Base-by-base conservation (phyloP, 1,140 invertebrate genomes). In the Macrosteles quadrilineatus region DNA sequence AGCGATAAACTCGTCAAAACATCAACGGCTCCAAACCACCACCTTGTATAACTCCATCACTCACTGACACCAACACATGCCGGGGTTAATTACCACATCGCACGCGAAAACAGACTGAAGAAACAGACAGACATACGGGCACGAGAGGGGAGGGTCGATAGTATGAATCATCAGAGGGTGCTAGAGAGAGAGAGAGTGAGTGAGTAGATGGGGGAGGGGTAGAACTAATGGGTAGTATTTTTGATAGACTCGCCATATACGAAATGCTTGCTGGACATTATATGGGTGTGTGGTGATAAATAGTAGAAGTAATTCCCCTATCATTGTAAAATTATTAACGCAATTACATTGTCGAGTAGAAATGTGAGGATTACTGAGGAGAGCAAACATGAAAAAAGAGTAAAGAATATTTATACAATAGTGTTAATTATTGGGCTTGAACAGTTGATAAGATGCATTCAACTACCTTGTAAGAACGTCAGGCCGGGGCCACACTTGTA, bases 81-180 rank as follows among this genome's bases (percentile, higher is more conserved):
- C 47, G 47, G 47, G 14, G 21, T 50, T 21, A 17, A 50, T 50
- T 50, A 19, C 47, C 47, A 50, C n/a, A 50, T 50, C 47, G n/a
- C 4, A 50, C 47, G 55, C 25, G 55, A 59, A 59, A 25, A 59
- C 55, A 27, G 55, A 59, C 55, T 59, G 55, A 59, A 59, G 55
- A 59, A 59, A 30, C 55, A 59, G 55, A 59, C 23, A 59, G 12
- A 30, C 27, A 29, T 29, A 59, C 47, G 19, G 23, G 55, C 12
- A 31, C 11, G 62, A 40, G 62, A 9, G 62, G 23, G 62, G 36
- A 9, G 36, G 30, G 32, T 64, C 30, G 30, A 43, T 64, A 19
- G 14, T 14, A 43, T 64, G 62, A 36, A 23, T 64, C 30, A 43
- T 36, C 30, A 11, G 31, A 36, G 62, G 43, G 47, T 23, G 59